Conservation (phyloP, 2,113 vertebrate species). For the Gavialis gangeticus region DNA sequence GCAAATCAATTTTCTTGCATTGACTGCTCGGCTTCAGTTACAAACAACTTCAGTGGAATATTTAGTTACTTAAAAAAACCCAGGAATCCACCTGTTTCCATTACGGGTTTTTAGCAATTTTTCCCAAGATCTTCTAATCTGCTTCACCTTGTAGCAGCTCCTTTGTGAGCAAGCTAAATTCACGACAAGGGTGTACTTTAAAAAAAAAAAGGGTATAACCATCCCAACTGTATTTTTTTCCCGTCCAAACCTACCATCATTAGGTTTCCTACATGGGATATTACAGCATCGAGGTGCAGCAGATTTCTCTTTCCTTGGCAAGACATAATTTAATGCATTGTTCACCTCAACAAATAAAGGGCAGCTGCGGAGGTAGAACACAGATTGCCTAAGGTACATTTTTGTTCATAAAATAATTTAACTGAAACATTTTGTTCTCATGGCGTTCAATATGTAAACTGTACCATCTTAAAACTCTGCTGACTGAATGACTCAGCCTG, state of each 20-base stretch:
- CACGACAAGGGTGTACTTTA: background rate
- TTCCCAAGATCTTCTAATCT: too few relatives aligned
- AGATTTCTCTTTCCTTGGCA: background rate
- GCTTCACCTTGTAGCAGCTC: too few relatives aligned
- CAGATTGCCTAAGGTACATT: slow-evolving; percentile 22
- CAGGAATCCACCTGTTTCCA: too few relatives aligned
- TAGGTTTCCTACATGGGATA: background rate
- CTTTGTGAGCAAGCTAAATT: background rate
- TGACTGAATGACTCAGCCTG: background rate
- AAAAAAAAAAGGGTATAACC: background rate
- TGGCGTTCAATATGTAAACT: background rate
- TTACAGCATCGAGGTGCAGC: background rate
- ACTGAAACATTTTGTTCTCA: slow-evolving; percentile 31
- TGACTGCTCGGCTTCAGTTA: too few relatives aligned
- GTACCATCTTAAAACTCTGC: background rate
- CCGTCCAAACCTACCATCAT: background rate
- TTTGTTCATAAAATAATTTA: slow-evolving; percentile 38
- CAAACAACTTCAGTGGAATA: too few relatives aligned
- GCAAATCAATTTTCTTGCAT: too few relatives aligned
- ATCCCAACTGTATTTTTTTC: background rate
- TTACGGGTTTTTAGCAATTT: too few relatives aligned
- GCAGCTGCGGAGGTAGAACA: slow-evolving; percentile 43
- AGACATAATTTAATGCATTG: slow-evolving; percentile 15
- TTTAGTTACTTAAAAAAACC: too few relatives aligned
- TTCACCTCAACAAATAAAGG: slow-evolving; percentile 37